phyloP scores from a whole-genome alignment of 2,888 invertebrate genomes.

The Drosophila kokeensis region DNA sequence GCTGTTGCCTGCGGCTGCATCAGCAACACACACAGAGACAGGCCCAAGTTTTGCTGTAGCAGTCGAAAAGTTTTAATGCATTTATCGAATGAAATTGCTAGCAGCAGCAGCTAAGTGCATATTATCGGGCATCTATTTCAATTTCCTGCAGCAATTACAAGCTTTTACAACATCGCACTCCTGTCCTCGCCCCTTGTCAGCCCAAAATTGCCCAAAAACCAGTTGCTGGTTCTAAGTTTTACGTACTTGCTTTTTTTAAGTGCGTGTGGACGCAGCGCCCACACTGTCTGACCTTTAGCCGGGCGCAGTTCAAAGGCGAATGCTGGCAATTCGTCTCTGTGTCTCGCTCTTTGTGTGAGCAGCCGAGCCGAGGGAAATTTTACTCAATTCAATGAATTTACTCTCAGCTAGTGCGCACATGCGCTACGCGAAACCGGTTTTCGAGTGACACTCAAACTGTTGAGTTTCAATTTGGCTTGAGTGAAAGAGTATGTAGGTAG shows the following conservation, averaged over 20 bases:
- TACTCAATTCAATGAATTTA: constrained; percentile 19
- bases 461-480: constrained; percentile 15
- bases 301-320: constrained; percentile 70
- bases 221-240: constrained; percentile 57
- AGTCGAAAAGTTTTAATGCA: constrained; percentile 75
- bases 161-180: constrained; percentile 7
- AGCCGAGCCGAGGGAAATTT: constrained; percentile 44
- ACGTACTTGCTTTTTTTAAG: constrained; percentile 33
- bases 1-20: constrained; percentile 41
- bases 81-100: constrained; percentile 73
- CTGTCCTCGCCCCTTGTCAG: background rate
- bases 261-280: constrained; percentile 32
- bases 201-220: constrained; percentile 34
- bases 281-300: constrained; percentile 66
- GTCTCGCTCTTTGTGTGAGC: constrained; percentile 18
- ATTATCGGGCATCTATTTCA: constrained; percentile 81
- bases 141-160: constrained; percentile 76
- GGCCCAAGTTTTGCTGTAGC: constrained; percentile 35
- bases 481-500: background rate
- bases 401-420: constrained; percentile 42
- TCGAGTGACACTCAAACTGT: constrained; percentile 33
- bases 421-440: constrained; percentile 48
- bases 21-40: constrained; percentile 20
- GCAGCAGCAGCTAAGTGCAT: constrained; percentile 65
- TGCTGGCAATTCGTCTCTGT: constrained; percentile 38